Conservation (phyloP, 2,888 invertebrate species). For the Leptinotarsa rubiginosa region DNA sequence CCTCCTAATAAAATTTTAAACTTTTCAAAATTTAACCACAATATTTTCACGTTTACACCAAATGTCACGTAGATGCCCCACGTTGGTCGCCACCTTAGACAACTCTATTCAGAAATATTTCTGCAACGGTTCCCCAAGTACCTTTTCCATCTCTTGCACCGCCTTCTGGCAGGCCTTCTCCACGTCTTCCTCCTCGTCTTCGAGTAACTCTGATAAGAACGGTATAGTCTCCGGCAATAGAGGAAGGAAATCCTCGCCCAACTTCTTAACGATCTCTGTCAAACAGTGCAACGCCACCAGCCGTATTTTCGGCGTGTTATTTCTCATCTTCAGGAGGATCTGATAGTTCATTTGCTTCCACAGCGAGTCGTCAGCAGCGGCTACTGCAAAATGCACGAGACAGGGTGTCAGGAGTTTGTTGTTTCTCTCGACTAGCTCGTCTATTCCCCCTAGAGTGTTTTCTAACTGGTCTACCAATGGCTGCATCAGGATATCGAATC, state of each 20-base stretch:
- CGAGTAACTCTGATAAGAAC: conserved; percentile 91
- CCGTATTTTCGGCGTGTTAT: conserved; percentile 79
- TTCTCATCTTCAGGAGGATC: conserved; percentile 87
- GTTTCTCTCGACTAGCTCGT: conserved; percentile 72
- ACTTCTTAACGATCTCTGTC: conserved; percentile 82
- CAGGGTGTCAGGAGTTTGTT: conserved; percentile 78
- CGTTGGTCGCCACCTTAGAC: no score
- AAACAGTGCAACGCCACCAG: conserved; percentile 78
- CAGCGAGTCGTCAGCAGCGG: conserved; percentile 84
- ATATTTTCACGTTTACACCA: no score
- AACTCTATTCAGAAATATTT: conserved; percentile 77
- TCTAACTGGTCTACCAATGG: conserved; percentile 91
- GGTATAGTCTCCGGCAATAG: conserved; percentile 93
- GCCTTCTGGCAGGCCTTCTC: conserved; percentile 84
- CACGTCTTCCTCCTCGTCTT: conserved; percentile 87
- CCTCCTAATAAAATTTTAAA: no score
- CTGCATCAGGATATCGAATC: conserved; percentile 86
- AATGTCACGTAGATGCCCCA: neutral
- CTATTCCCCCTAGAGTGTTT: conserved; percentile 76
- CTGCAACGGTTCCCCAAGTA: conserved; percentile 90
- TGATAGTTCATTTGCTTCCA: conserved; percentile 94
- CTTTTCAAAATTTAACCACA: no score
- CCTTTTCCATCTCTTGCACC: conserved; percentile 85
- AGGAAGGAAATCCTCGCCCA: conserved; percentile 90
- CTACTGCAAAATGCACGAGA: conserved; percentile 84